Base-by-base conservation (phyloP, 2,797 vertebrate species). In the Clarias platycephalus region DNA sequence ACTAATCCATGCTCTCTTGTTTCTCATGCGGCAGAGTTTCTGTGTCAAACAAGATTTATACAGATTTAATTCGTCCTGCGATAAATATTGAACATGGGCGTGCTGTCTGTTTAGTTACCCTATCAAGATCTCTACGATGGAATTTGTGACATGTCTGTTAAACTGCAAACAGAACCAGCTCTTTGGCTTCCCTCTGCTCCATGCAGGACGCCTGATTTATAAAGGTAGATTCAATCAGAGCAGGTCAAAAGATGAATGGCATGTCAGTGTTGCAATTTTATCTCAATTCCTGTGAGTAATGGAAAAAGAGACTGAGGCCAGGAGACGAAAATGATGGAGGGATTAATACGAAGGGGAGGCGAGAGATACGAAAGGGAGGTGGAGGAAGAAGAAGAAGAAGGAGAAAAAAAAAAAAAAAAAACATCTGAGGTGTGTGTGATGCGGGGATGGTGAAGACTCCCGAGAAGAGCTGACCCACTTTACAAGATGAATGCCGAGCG, bases 401-500 rank as follows among this genome's bases (percentile, higher is more conserved):
- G 6, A 37, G 5, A 37, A 37, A 0, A 37, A 37, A 10, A 44
- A 2, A 83, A 9, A 62, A 31, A 80, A 60, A 67, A 8, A 68
- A 75, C 75, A 84, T 40, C 31, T 66, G n/a, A 80, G 88, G 87
- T 90, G 83, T 80, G 81, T 90, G 81, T 60, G 49, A 49, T 49
- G 72, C 79, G 66, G 13, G 81, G 63, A 66, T 82, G 81, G 87
- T 85, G 80, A 86, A 89, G 90, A 88, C 92, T 92, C 92, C 90
- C 89, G 92, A 93, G 93, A 91, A 91, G 93, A 92, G 92, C 93
- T 95, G 95, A 97, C 96, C 95, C 95, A 94, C 84, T 95, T 95
- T 92, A 94, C 89, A 92, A 91, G 92, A 92, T 87, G 96, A 95
- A 95, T 88, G 92, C 94, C 93, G 92, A 95, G 91, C 93, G 66